Evolutionary conservation across 2,113 vertebrate species (phyloP).

Genomic region (Pipra filicauda): DNA sequence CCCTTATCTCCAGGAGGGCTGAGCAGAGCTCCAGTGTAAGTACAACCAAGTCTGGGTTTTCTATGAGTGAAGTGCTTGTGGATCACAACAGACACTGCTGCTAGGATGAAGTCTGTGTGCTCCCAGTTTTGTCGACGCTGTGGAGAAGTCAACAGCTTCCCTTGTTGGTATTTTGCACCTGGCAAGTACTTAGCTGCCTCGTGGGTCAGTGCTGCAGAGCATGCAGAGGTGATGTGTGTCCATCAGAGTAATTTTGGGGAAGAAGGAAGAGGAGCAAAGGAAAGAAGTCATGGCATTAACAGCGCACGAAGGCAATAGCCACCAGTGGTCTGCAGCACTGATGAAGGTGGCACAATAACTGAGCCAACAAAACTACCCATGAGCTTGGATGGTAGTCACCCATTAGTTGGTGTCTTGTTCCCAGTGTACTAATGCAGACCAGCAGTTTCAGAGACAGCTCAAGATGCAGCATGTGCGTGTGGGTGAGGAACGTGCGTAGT

Average conservation of each 20-base stretch:
- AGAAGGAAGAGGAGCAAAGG: not conserved
- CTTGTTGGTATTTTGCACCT: not conserved
- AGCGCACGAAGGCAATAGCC: not conserved
- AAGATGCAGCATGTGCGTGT: not conserved
- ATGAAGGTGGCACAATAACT: not conserved
- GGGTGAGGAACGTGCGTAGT: rapidly evolving
- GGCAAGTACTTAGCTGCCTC: not conserved
- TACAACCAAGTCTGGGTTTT: not conserved
- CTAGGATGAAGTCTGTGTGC: not conserved
- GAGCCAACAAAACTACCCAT: not conserved
- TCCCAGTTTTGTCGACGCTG: not conserved
- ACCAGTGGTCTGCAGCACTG: not conserved
- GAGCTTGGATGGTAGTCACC: not conserved
- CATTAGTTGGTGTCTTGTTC: rapidly evolving
- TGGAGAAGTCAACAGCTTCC: not conserved
- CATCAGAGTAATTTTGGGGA: rapidly evolving
- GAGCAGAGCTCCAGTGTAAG: not conserved
- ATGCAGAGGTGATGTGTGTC: not conserved
- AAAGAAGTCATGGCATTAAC: not conserved
- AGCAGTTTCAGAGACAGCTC: not conserved
- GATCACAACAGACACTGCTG: not conserved
- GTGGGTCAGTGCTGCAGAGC: rapidly evolving
- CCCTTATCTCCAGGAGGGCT: rapidly evolving
- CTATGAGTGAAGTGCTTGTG: not conserved
- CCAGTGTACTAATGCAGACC: not conserved